phyloP scores from a whole-genome alignment of 2,888 invertebrate genomes.

The Eristalinus aeneus region DNA sequence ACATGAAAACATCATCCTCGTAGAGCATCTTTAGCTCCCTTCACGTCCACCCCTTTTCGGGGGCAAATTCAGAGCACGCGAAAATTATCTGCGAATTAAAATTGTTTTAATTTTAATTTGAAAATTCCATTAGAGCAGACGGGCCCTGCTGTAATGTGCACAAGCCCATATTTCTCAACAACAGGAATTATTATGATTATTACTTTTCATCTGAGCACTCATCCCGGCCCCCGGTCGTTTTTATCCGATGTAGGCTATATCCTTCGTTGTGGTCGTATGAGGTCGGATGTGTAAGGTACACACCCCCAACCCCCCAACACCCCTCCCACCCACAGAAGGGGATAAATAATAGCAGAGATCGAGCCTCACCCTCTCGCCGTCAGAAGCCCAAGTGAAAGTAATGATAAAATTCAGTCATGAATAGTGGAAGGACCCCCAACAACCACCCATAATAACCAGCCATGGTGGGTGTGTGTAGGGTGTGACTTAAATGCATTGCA shows the following conservation, averaged over 20 bases:
- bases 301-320: too few species aligned
- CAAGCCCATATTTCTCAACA: constrained; percentile 57
- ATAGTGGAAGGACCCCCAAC: constrained; percentile 1
- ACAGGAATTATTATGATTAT: constrained; percentile 63
- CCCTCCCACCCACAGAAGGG: constrained; percentile 19
- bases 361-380: constrained; percentile 5
- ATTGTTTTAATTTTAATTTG: constrained; percentile 64
- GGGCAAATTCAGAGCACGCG: constrained; percentile 38
- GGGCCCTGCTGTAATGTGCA: constrained; percentile 45
- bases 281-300: not conserved
- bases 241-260: not conserved
- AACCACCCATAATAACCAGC: constrained; percentile 29
- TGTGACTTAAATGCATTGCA: constrained; percentile 26
- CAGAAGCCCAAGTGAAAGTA: constrained; percentile 44
- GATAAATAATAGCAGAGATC: constrained; percentile 51
- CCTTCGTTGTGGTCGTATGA: not conserved
- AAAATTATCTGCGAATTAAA: constrained; percentile 61
- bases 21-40: constrained; percentile 25
- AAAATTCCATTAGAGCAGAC: constrained; percentile 54
- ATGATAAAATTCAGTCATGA: constrained; percentile 54
- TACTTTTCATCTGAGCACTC: constrained; percentile 45
- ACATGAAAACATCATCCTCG: constrained; percentile 16
- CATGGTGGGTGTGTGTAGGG: not conserved
- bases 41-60: not conserved
- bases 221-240: not conserved